Evolutionary conservation across 2,113 vertebrate genomes (phyloP), one percentile per base, ranked within the genome.

Genomic region (Phylloscopus trochiloides): DNA sequence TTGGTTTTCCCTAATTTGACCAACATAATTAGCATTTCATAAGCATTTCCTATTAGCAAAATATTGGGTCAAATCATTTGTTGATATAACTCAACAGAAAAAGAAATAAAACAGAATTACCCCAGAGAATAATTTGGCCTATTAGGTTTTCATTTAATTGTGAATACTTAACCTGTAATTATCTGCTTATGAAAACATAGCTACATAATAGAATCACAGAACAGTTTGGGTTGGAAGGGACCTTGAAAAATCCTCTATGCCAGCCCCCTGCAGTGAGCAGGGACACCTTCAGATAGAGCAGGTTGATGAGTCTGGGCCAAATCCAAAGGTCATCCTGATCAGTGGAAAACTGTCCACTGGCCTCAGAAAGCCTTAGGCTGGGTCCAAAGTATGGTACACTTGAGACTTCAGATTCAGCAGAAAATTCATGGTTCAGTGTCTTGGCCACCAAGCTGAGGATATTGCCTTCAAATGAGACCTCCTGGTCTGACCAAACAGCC

Each of bases 1-100:
- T 94, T 96, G 31, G 42, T 90, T 96, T 93, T 86, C 79, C 54
- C n/a, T 94, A 77, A 88, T 90, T 86, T 88, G 75, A 92, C 79
- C 86, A 93, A 90, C 14, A 80, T 71, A 92, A 95, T 94, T 71
- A 93, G 48, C 52, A 74, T 91, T 86, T 95, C 57, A 74, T 95
- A 94, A 95, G 61, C 80, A 48, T 9, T 20, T 94, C 48, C 22
- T 92, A 63, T 81, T 94, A 94, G 92, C 52, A 95, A 88, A 96
- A 92, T 61, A 96, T 32, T 86, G 31, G 71, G 63, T 96, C 55
- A 92, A 91, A 93, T 73, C 11, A 83, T 40, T 90, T 90, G 77
- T 63, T 86, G 68, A 47, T 88, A 66, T 48, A 79, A 93, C 22
- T 88, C 71, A 29, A 71, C 3, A 52, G 51, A 90, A 94, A 90